Percentiles rank a stretch among this genome's conserved stretches.
Evolutionary conservation across 2,113 vertebrate species (phyloP).

Genomic region (Dolichallabes microphthalmus): DNA sequence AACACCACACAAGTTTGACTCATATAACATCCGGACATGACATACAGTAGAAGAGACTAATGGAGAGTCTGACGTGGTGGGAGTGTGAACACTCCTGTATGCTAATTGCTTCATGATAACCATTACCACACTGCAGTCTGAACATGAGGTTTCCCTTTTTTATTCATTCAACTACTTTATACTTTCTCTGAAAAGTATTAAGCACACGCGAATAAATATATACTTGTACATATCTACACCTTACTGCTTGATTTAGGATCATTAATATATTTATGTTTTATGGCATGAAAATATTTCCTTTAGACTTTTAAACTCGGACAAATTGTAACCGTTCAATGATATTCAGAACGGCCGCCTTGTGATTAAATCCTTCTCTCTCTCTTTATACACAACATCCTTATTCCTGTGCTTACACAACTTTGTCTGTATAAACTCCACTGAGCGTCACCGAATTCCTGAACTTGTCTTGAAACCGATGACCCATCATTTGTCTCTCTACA

Average conservation of each 20-base stretch:
- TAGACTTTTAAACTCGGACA: background rate
- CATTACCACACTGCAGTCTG: background rate
- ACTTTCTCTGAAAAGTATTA: background rate
- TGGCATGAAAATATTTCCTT: background rate
- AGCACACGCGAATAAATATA: background rate
- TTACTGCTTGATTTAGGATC: background rate
- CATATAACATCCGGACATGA: slow-evolving; percentile 3
- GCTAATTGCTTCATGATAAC: slow-evolving; percentile 17
- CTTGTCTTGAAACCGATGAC: background rate
- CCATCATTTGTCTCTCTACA: slow-evolving; percentile 20
- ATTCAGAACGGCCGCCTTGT: background rate
- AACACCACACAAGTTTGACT: background rate
- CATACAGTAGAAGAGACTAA: background rate
- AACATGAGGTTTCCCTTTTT: background rate
- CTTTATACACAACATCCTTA: slow-evolving; percentile 7
- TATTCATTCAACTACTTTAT: background rate
- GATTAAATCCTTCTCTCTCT: background rate
- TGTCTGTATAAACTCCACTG: background rate
- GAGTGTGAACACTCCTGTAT: background rate
- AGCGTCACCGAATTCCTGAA: slow-evolving; percentile 3
- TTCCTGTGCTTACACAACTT: background rate
- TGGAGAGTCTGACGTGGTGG: background rate
- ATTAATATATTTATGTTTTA: background rate
- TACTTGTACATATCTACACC: background rate
- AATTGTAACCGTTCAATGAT: background rate